Evolutionary conservation across 2,113 vertebrate genomes (phyloP), one percentile per base, ranked within the genome.

Genomic region (Agelaius tricolor): DNA sequence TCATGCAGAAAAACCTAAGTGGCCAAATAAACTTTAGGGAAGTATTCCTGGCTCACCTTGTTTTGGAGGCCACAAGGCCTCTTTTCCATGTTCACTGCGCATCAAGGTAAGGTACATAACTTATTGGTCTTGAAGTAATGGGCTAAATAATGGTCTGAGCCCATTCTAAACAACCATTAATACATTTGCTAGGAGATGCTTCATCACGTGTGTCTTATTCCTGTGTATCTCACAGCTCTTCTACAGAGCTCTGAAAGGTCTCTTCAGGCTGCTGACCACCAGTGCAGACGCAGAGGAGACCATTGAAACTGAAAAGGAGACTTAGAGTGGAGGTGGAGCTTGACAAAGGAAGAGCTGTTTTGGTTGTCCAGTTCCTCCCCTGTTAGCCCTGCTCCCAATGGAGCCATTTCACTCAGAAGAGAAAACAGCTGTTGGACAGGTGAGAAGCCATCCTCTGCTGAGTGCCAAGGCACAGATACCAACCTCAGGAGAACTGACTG

Each of bases 151-250:
- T 30, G 15, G 46, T 24, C 21, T 65, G 33, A 73, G 15, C 11
- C 35, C 11, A 26, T 27, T 22, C 15, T 31, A 49, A 94, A 68
- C 15, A 66, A 62, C 12, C 3, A 1, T 1, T 30, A 39, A 20
- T 17, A 15, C 3, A 18, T n/a, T 47, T 75, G 11, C 10, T 39
- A 55, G 61, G 20, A 85, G 49, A 23, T 0, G 2, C 11, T 43
- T n/a, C 2, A 13, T 23, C 30, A 44, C 0, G 0, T 22, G 10
- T 13, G 6, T 54, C 15, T 58, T 71, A 69, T 28, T 66, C 5
- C 47, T 13, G 0, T 41, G 17, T 44, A 52, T 24, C 30, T 80
- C 44, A 62, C 26, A 76, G 63, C 10, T 83, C 33, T 62, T 78
- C 13, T 31, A 37, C 41, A 59, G 49, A 61, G 41, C 35, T 80